Evolutionary conservation across 2,888 invertebrate genomes (phyloP).

Genomic region (Heliconius cydno): DNA sequence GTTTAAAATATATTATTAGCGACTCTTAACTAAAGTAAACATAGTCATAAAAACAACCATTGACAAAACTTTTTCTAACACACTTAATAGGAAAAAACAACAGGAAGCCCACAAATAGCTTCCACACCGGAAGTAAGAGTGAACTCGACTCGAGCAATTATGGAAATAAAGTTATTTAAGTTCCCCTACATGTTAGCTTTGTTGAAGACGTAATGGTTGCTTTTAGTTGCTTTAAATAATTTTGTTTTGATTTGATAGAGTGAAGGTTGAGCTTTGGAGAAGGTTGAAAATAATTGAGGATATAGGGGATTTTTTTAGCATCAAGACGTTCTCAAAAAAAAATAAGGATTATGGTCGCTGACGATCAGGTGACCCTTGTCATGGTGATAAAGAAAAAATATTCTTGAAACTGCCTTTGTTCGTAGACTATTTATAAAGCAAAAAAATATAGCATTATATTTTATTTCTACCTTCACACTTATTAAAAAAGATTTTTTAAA

Average conservation of each 20-base stretch:
- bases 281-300: too few relatives aligned
- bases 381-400: too few relatives aligned
- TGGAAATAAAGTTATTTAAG: slow-evolving; percentile 19
- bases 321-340: too few relatives aligned
- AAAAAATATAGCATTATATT: too few relatives aligned
- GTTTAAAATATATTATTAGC: background rate
- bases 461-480: too few relatives aligned
- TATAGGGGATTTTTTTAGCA: background rate
- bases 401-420: too few relatives aligned
- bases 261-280: too few relatives aligned
- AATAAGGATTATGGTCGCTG: too few relatives aligned
- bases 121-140: slow-evolving; percentile 11
- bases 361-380: too few relatives aligned
- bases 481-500: too few relatives aligned
- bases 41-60: background rate
- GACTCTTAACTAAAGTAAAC: background rate
- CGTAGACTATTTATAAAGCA: too few relatives aligned
- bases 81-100: background rate
- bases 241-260: background rate
- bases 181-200: slow-evolving; percentile 2
- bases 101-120: slow-evolving; percentile 9
- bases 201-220: background rate
- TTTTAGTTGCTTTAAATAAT: background rate
- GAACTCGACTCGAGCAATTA: background rate
- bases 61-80: background rate